Percentiles rank a stretch among this genome's conserved stretches.
Conservation (phyloP, 2,113 vertebrate species). For the Oryzias curvinotus region DNA sequence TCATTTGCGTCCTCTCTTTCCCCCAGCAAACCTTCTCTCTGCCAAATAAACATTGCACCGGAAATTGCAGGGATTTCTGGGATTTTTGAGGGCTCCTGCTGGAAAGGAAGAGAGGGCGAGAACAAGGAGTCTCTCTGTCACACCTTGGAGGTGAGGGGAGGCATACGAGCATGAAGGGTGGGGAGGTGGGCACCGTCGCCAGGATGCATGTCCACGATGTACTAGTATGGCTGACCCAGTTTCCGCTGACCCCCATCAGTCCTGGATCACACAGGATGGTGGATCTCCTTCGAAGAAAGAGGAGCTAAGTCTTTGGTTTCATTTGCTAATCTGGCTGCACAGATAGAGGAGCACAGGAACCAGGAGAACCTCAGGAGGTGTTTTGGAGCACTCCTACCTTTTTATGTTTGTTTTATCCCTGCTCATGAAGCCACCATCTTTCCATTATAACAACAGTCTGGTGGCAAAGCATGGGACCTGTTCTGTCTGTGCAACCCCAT, state of each 20-base stretch:
- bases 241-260: conserved; percentile 46
- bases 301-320: not conserved
- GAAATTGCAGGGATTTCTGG: conserved; percentile 82
- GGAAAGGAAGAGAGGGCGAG: conserved; percentile 61
- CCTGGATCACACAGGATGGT: conserved; percentile 15
- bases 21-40: conserved; percentile 43
- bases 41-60: conserved; percentile 80
- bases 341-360: too few species aligned
- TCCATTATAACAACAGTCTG: conserved; percentile 38
- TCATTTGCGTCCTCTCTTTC: conserved; percentile 35
- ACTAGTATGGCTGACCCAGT: conserved; percentile 61
- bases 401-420: not conserved
- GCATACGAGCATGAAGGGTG: conserved; percentile 11
- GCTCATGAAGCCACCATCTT: conserved; percentile 13
- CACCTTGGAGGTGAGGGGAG: conserved; percentile 60
- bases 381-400: too few species aligned
- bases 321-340: too few species aligned
- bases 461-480: conserved; percentile 23
- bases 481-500: conserved; percentile 26
- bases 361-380: too few species aligned
- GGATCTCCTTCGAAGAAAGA: conserved; percentile 6
- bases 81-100: conserved; percentile 77
- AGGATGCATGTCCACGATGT: conserved; percentile 9
- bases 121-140: conserved; percentile 77
- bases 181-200: conserved; percentile 9